A percentile compares a stretch with the other conserved stretches of the same genome.
Evolutionary conservation across 2,113 vertebrate genomes (phyloP).

Genomic region (Diphyllodes magnificus): DNA sequence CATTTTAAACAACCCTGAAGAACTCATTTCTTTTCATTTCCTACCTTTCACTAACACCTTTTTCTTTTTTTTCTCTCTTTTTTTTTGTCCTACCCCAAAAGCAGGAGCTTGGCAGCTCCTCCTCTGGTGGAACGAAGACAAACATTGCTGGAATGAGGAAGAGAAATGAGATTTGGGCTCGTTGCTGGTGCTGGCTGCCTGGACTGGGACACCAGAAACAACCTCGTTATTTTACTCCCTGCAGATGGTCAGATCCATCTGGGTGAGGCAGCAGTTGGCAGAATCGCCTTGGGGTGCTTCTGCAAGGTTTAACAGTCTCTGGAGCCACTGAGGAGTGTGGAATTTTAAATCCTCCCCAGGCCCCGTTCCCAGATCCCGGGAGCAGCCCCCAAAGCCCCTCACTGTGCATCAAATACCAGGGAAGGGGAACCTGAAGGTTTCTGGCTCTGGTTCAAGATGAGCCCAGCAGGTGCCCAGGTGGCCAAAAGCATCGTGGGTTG

Average conservation of each 20-base stretch:
- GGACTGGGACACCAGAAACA: not conserved
- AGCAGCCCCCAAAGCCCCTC: not conserved
- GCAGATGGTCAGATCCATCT: not conserved
- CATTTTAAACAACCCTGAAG: not conserved
- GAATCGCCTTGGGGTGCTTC: not conserved
- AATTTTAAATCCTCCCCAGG: not conserved
- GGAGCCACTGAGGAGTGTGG: not conserved
- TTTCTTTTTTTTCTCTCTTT: fast-evolving
- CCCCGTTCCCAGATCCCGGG: not conserved
- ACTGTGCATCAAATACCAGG: not conserved
- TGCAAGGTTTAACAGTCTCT: not conserved
- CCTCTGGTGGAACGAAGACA: not conserved
- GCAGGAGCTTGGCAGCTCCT: not conserved
- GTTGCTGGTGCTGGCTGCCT: not conserved
- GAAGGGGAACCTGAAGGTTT: not conserved
- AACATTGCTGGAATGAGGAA: not conserved
- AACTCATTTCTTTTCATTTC: not conserved
- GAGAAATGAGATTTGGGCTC: not conserved
- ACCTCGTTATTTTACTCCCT: not conserved
- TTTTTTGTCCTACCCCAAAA: not conserved
- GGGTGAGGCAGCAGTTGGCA: not conserved
- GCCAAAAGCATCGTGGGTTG: not conserved
- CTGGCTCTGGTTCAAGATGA: not conserved
- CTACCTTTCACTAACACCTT: not conserved
- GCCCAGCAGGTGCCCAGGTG: not conserved